Evolutionary conservation across 2,113 vertebrate species (phyloP).

Genomic region (Laticauda colubrina): DNA sequence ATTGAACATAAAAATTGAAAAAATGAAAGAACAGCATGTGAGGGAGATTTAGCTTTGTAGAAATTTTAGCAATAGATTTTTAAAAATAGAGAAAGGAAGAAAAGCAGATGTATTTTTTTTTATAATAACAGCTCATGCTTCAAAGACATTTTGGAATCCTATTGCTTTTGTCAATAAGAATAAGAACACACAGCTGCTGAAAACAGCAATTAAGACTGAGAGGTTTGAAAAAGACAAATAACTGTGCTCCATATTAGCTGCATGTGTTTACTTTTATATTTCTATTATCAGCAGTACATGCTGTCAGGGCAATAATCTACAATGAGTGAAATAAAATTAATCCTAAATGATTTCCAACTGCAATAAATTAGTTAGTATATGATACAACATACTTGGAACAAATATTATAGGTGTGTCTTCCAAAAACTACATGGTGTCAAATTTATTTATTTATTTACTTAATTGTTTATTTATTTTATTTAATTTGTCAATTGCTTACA

Average conservation of each 20-base stretch:
- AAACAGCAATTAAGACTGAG: slow-evolving; percentile 1
- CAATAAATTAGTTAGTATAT: slow-evolving; percentile 13
- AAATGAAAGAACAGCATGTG: background rate
- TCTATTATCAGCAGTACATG: background rate
- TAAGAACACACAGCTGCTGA: slow-evolving; percentile 5
- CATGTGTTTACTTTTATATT: slow-evolving; percentile 27
- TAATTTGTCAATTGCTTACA: too few species aligned
- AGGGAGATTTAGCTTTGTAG: background rate
- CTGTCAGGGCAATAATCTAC: slow-evolving; percentile 18
- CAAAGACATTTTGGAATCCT: background rate
- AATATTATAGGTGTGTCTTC: slow-evolving; percentile 21
- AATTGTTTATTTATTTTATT: too few species aligned
- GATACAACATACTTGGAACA: slow-evolving; percentile 9
- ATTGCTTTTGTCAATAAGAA: background rate
- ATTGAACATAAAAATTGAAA: background rate
- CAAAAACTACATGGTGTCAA: slow-evolving; percentile 21
- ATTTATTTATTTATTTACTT: too few species aligned
- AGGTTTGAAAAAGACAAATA: background rate
- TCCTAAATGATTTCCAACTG: slow-evolving; percentile 17
- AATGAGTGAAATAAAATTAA: slow-evolving; percentile 19
- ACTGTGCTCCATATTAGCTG: slow-evolving; percentile 3
- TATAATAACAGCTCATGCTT: slow-evolving; percentile 6
- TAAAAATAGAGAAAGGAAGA: background rate
- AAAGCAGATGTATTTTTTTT: background rate
- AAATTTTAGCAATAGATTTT: slow-evolving; percentile 6